Evolutionary conservation across 2,797 vertebrate species (phyloP).

Genomic region (Sorex maritimensis): DNA sequence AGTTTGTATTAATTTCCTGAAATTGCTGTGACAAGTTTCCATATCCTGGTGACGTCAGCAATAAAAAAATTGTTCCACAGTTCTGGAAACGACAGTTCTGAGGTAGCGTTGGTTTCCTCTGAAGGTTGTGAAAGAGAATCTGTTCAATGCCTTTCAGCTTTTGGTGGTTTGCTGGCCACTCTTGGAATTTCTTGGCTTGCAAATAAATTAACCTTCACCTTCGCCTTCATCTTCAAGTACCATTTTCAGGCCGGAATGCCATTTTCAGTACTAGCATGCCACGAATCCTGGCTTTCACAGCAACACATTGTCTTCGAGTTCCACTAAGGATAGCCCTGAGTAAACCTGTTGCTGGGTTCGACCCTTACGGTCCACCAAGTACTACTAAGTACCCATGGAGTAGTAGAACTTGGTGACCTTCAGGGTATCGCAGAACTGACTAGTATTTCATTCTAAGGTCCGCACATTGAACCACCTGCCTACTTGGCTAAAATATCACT

Average conservation of each 20-base stretch:
- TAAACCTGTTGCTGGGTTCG: no score
- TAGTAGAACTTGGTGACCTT: no score
- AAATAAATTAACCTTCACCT: not conserved
- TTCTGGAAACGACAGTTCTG: not conserved
- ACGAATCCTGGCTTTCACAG: no score
- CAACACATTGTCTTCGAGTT: no score
- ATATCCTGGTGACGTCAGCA: not conserved
- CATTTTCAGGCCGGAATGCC: not conserved
- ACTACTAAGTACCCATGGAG: no score
- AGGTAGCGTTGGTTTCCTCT: not conserved
- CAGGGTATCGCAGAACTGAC: no score
- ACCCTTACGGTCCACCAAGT: no score
- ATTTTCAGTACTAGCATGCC: no score
- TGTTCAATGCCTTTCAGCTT: not conserved
- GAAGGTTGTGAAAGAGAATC: not conserved
- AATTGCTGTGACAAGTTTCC: not conserved
- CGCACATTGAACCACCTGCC: no score
- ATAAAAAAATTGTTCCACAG: slow-evolving; percentile 33
- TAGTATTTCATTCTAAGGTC: no score
- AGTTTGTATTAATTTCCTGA: slow-evolving; percentile 13
- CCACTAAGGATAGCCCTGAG: no score
- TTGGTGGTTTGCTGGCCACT: not conserved
- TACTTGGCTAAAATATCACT: no score
- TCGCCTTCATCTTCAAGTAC: not conserved
- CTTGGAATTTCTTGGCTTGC: not conserved